Evolutionary conservation across 2,888 invertebrate genomes (phyloP).

Genomic region (Nematopogon swammerdamellus): DNA sequence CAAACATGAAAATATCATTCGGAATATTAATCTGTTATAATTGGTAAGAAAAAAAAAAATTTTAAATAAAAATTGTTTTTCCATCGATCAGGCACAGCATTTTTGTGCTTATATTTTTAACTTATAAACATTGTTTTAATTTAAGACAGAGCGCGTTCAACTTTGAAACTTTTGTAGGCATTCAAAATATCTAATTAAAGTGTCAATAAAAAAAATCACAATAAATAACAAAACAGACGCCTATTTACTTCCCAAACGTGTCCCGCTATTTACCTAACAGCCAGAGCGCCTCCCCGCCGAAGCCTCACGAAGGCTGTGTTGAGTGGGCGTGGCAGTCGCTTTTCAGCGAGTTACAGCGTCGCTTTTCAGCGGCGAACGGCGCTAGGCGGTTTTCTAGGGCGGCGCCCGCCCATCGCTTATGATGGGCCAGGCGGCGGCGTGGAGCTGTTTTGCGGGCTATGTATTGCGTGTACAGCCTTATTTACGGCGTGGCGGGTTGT

Average conservation of each 20-base stretch:
- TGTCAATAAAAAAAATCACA: too few relatives aligned
- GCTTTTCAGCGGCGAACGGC: not conserved
- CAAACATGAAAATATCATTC: too few relatives aligned
- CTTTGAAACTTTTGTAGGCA: too few relatives aligned
- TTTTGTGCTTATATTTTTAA: too few relatives aligned
- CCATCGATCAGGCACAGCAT: too few relatives aligned
- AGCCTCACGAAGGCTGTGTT: not conserved
- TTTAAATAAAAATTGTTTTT: too few relatives aligned
- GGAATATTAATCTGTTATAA: too few relatives aligned
- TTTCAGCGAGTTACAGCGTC: not conserved
- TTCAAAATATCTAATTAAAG: too few relatives aligned
- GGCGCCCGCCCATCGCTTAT: slow-evolving; percentile 3
- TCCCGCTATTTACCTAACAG: not conserved
- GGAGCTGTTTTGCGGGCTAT: not conserved
- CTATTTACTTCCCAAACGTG: not conserved
- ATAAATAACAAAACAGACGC: not conserved
- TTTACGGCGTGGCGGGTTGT: not conserved
- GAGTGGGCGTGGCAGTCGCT: not conserved
- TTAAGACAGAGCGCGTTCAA: too few relatives aligned
- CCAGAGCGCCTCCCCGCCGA: not conserved
- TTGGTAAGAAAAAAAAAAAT: too few relatives aligned
- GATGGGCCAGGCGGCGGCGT: not conserved
- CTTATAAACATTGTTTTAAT: too few relatives aligned
- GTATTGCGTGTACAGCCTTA: not conserved
- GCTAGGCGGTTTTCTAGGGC: slow-evolving; percentile 1